A percentile compares a stretch with the other conserved stretches of the same genome.
Conservation (phyloP, 2,888 invertebrate species). For the Ormyrus rosae region DNA sequence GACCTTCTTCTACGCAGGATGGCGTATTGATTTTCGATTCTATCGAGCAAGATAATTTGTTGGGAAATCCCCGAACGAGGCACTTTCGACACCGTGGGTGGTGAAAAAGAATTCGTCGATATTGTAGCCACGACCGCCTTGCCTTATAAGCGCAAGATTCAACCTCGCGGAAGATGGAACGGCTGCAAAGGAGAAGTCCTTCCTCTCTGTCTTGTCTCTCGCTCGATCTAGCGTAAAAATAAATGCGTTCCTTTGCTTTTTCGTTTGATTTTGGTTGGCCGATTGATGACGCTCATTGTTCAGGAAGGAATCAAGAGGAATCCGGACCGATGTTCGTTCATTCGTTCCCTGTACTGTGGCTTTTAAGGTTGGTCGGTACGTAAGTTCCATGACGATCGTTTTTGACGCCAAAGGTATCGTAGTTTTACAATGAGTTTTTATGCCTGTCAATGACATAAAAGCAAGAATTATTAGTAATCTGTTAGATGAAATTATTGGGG, state of each 20-base stretch:
- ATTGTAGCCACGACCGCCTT: not conserved
- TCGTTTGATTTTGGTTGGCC: conserved; percentile 44
- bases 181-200: conserved; percentile 17
- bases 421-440: conserved; percentile 11
- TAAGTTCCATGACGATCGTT: not conserved
- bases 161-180: conserved; percentile 50
- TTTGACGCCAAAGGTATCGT: conserved; percentile 27
- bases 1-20: not conserved
- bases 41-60: conserved; percentile 56
- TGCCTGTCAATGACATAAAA: too few species aligned
- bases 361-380: too few species aligned
- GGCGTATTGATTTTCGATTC: conserved; percentile 56
- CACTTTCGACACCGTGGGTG: conserved; percentile 33
- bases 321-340: conserved; percentile 39
- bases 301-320: conserved; percentile 35
- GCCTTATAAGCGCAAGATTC: conserved; percentile 38
- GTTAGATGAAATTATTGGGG: too few species aligned
- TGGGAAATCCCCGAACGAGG: conserved; percentile 18
- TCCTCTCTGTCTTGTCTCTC: conserved; percentile 10
- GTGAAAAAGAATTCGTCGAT: too few species aligned
- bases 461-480: too few species aligned
- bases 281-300: conserved; percentile 57
- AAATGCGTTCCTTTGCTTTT: conserved; percentile 23
- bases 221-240: conserved; percentile 7
- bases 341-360: not conserved